Conservation (phyloP, 2,888 invertebrate genomes). For the Stenolophus ochropezus region DNA sequence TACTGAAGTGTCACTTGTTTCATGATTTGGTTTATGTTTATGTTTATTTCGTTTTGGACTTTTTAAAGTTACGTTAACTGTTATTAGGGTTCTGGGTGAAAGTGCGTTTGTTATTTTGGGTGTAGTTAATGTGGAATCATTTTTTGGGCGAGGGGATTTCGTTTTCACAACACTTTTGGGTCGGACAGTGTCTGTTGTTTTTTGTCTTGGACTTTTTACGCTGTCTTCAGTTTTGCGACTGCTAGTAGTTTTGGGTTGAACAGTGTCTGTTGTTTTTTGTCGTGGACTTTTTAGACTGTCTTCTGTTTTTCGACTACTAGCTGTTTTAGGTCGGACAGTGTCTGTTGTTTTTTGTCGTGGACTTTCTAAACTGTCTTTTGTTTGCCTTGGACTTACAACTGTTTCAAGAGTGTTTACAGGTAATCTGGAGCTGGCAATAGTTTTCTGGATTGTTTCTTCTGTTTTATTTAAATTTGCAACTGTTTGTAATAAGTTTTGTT, state of each 20-base stretch:
- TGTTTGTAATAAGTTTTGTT: background rate
- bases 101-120: background rate
- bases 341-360: background rate
- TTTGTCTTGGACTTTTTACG: background rate
- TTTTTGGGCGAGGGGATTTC: background rate
- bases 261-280: background rate
- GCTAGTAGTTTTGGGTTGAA: background rate
- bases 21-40: constrained; percentile 10
- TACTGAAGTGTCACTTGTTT: constrained; percentile 22
- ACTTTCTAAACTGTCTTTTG: background rate
- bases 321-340: background rate
- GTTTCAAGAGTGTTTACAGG: background rate
- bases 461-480: background rate
- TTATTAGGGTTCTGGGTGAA: constrained; percentile 33
- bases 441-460: background rate
- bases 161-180: too few relatives aligned
- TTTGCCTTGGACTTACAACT: background rate
- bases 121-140: constrained; percentile 1
- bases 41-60: constrained; percentile 18
- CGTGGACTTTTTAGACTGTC: background rate
- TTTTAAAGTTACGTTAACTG: constrained; percentile 43
- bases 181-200: background rate
- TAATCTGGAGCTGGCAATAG: background rate
- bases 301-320: background rate
- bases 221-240: background rate